These are phyloP conservation scores for Heliangelus exortis DNA, from an alignment of 2,797 vertebrate species.

Conservation along the genomic window DNA sequence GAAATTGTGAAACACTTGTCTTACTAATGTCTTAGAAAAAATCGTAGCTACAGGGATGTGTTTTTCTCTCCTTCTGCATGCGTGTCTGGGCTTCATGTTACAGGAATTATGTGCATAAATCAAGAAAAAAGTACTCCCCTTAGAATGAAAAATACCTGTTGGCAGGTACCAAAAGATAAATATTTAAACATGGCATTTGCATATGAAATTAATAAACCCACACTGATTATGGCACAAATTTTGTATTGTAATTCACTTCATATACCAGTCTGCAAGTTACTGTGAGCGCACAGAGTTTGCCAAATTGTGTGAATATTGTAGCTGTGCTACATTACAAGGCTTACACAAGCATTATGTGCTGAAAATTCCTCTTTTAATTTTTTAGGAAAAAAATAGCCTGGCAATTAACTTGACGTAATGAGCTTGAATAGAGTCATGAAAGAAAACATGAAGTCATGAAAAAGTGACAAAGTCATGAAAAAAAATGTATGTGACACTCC, in stretches of 20 bases:
- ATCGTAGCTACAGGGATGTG: neutral
- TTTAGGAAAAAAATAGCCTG: neutral
- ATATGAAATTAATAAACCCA: constrained; percentile 57
- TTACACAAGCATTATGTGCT: neutral
- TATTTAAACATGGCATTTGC: constrained; percentile 55
- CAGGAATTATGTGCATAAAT: constrained; percentile 29
- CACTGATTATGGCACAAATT: constrained; percentile 11
- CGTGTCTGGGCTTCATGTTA: neutral
- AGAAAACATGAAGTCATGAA: neutral
- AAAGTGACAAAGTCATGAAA: too few relatives aligned
- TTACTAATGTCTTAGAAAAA: constrained; percentile 57
- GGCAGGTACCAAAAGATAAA: constrained; percentile 54
- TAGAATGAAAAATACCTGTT: constrained; percentile 67
- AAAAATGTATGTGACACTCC: neutral
- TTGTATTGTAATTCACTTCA: constrained; percentile 36
- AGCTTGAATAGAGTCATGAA: neutral
- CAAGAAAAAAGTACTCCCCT: constrained; percentile 15
- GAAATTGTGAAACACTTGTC: constrained; percentile 68
- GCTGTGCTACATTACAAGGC: constrained; percentile 13
- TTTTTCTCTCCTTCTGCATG: constrained; percentile 51
- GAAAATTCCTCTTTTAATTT: neutral
- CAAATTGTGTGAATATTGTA: constrained; percentile 25
- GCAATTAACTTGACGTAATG: neutral
- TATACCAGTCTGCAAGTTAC: constrained; percentile 50
- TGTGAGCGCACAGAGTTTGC: constrained; percentile 4